Percentiles rank a stretch among this genome's conserved stretches.
Evolutionary conservation across 2,797 vertebrate genomes (phyloP).

Genomic region (Darevskia nairensis): DNA sequence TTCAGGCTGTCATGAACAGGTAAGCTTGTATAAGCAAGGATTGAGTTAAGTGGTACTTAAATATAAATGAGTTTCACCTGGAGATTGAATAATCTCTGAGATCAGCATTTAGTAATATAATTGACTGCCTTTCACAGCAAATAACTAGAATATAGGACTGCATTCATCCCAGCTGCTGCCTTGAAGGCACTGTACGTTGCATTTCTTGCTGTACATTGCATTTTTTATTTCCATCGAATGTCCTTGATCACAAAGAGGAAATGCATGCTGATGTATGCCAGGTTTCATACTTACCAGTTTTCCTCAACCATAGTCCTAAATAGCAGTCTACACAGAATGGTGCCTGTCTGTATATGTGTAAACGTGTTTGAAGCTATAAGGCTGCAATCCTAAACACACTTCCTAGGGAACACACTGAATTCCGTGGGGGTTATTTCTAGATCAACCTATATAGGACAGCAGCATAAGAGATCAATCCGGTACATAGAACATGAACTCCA

Average conservation of each 20-base stretch:
- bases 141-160: conserved; percentile 9
- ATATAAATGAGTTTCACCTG: conserved; percentile 61
- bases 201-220: conserved; percentile 16
- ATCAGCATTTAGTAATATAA: conserved; percentile 54
- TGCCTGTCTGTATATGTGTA: not conserved
- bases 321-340: not conserved
- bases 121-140: conserved; percentile 48
- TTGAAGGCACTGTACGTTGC: conserved; percentile 14
- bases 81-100: conserved; percentile 53
- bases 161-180: conserved; percentile 16
- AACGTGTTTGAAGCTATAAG: not conserved
- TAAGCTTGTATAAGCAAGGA: conserved; percentile 46
- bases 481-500: not conserved
- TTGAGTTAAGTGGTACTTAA: conserved; percentile 58
- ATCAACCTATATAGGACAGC: not conserved
- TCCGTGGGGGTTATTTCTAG: not conserved
- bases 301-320: not conserved
- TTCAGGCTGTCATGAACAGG: conserved; percentile 36
- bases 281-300: conserved; percentile 15
- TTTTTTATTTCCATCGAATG: conserved; percentile 38
- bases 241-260: conserved; percentile 35
- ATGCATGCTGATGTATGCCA: conserved; percentile 36
- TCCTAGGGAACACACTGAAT: not conserved
- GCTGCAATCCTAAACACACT: not conserved
- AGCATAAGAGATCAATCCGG: too few species aligned